Evolutionary conservation across 2,888 invertebrate genomes (phyloP), one percentile per base, ranked within the genome.

Genomic region (Himalopsyche anomala): DNA sequence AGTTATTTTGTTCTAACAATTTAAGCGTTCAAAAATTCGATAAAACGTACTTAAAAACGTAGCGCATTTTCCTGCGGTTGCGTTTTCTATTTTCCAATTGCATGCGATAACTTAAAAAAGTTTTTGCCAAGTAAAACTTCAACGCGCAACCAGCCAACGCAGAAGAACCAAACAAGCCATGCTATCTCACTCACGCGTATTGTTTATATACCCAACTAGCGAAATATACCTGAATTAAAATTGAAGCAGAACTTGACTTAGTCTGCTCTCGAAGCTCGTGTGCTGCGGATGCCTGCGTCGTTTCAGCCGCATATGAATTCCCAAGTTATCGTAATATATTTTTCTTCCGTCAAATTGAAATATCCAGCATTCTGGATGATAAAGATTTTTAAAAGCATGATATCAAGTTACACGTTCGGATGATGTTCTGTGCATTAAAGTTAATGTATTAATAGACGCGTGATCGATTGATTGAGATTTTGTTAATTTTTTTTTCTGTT

Each of bases 151-250:
- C n/a, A 1, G n/a, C 17, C 2, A 5, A 79, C 85, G 85, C 85
- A 85, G 82, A 74, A 12, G 36, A 74, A 28, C 28, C 28, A 74
- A 82, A 81, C 74, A 81, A 81, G 9, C 3, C 81, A 40, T 42
- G 15, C 55, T 80, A 40, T 11, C 5, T 15, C 40, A 36, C 38
- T 9, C 19, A 56, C 42, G 55, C 51, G 80, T 80, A 56, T 28
- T 36, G 42, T 38, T 55, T 15, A 51, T 84, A 62, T 81, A 42
- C 62, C 62, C 62, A 36, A 62, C 81, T 36, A 56, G 56, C 42
- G 81, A 84, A 84, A 84, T 84, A 84, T 84, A 84, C 84, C 84
- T 84, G 84, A 84, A 62, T 81, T 62, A 15, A 36, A 45, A 62
- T 62, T 62, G 84, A 84, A 84, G 45, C 69, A 40, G 40, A 80